Base-by-base conservation (phyloP, 2,888 invertebrate species). In the Adelognathus sp. region DNA sequence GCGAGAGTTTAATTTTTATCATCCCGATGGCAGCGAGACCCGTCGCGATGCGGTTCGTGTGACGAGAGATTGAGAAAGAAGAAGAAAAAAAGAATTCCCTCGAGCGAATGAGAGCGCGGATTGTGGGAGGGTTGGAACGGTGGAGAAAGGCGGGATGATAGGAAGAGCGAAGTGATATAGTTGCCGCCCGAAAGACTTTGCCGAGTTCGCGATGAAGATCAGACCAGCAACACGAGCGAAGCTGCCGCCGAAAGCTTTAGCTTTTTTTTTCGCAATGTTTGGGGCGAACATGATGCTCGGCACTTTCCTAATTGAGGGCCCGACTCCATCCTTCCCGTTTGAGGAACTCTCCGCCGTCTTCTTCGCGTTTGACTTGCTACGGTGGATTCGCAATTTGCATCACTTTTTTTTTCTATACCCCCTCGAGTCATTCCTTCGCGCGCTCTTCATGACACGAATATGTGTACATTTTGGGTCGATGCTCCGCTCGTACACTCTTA, bases 281-380 rank as follows among this genome's bases (percentile, higher is more conserved):
- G 80, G 81, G 80, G 81, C 82, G 80, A 81, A 85, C 82, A 83
- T 82, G 73, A 82, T 72, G 76, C 76, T n/a, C n/a, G 80, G 81
- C 82, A 85, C 85, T 86, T 78, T 81, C 79, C 80, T 85, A 86
- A 86, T 85, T 87, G 87, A 82, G 77, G 85, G 81, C 76, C 79
- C 67, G n/a, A 80, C 63, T 81, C 81, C 81, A 77, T 77, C 76
- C 77, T 67, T 31, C 61, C 21, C 39, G 50, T 67, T 50, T 61
- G 39, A 76, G 31, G 71, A 67, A 76, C 81, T 77, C 78, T 76
- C 76, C 64, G 50, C 64, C 56, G 75, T 73, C 63, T 74, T 74
- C 70, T 76, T 52, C 56, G 74, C 69, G 61, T 81, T 79, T 63
- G 67, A 64, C 31, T 52, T 61, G 21, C 36, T 52, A 3, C 21